phyloP scores from a whole-genome alignment of 2,113 vertebrate species.

The Bos indicus region DNA sequence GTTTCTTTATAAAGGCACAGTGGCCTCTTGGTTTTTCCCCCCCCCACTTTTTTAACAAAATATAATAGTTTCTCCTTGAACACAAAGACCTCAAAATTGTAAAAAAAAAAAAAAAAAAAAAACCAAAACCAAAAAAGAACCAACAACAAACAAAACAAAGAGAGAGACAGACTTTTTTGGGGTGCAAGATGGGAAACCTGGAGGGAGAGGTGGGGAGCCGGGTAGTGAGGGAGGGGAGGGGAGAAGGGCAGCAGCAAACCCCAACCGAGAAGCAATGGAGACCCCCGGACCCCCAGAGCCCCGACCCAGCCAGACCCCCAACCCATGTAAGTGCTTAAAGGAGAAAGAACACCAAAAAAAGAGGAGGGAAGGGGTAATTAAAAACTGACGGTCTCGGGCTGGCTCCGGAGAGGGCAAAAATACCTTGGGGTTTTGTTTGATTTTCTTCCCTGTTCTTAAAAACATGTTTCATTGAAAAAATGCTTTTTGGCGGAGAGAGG shows the following conservation, averaged over 20 bases:
- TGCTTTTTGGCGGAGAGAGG: slow-evolving; percentile 59
- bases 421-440: slow-evolving; percentile 40
- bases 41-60: slow-evolving; percentile 91
- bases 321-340: slow-evolving; percentile 83
- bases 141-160: slow-evolving; percentile 66
- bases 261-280: slow-evolving; percentile 72
- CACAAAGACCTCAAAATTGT: slow-evolving; percentile 86
- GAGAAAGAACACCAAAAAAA: slow-evolving; percentile 37
- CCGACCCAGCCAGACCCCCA: slow-evolving; percentile 77
- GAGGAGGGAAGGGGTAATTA: slow-evolving; percentile 19
- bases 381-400: not conserved
- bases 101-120: slow-evolving; percentile 68
- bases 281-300: slow-evolving; percentile 67
- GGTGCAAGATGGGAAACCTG: slow-evolving; percentile 61
- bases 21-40: slow-evolving; percentile 88
- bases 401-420: slow-evolving; percentile 41
- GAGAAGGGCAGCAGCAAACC: slow-evolving; percentile 61
- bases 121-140: slow-evolving; percentile 63
- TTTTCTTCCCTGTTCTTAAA: slow-evolving; percentile 69
- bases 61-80: slow-evolving; percentile 97
- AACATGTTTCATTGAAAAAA: slow-evolving; percentile 56
- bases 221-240: not conserved
- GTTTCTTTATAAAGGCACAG: slow-evolving; percentile 99
- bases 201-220: slow-evolving; percentile 5
- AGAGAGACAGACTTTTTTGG: slow-evolving; percentile 65